A percentile compares a stretch with the other conserved stretches of the same genome.
Conservation (phyloP, 1,140 invertebrate genomes). For the Stegodyphus mimosarum region DNA sequence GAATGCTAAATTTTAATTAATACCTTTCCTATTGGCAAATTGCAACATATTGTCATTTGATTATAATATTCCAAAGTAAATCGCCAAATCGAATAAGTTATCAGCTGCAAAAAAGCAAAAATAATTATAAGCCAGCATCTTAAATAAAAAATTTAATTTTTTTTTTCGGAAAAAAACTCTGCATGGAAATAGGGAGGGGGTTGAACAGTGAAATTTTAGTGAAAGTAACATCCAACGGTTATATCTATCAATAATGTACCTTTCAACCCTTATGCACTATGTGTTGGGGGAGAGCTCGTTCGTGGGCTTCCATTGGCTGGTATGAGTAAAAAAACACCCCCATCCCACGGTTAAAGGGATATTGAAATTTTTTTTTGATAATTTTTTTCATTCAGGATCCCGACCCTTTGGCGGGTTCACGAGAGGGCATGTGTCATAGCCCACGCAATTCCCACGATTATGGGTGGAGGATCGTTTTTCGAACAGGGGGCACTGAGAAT, state of each 20-base stretch:
- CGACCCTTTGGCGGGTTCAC: slow-evolving; percentile 50
- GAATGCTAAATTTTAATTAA: too few relatives aligned
- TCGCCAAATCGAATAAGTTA: too few relatives aligned
- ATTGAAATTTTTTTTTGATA: slow-evolving; percentile 29
- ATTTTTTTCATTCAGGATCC: background rate
- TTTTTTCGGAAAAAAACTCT: too few relatives aligned
- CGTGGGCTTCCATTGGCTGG: slow-evolving; percentile 9
- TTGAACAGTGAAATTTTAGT: background rate
- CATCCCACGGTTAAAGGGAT: slow-evolving; percentile 28
- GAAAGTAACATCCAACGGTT: slow-evolving; percentile 54
- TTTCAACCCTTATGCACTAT: slow-evolving; percentile 11
- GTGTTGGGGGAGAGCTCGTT: background rate
- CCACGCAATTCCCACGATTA: slow-evolving; percentile 52
- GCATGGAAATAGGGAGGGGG: too few relatives aligned
- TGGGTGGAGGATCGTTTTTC: background rate
- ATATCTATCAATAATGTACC: slow-evolving; percentile 51
- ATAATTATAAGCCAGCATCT: too few relatives aligned
- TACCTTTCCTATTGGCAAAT: too few relatives aligned
- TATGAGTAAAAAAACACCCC: background rate
- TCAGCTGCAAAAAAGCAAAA: too few relatives aligned
- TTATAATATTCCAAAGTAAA: too few relatives aligned
- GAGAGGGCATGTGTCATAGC: slow-evolving; percentile 6
- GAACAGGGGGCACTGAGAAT: too few relatives aligned
- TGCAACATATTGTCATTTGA: too few relatives aligned
- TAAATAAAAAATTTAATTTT: too few relatives aligned